These are phyloP conservation scores for Cosmia pyralina DNA, from an alignment of 2,888 invertebrate species.

Conservation along the genomic window DNA sequence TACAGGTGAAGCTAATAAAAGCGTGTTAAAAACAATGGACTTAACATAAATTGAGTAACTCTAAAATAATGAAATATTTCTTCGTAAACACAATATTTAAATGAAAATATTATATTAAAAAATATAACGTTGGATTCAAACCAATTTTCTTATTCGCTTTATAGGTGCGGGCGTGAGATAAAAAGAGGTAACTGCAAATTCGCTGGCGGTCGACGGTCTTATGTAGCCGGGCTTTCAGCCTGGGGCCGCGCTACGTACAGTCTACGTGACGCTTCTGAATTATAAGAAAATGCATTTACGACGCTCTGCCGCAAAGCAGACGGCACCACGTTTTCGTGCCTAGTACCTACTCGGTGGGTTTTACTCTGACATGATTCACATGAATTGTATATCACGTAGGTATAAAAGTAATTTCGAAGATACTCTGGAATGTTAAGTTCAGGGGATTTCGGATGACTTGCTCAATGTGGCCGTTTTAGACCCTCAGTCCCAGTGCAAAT, in stretches of 20 bases:
- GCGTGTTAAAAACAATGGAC: constrained; percentile 1
- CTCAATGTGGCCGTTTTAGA: not conserved
- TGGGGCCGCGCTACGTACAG: constrained; percentile 77
- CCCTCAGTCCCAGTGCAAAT: not conserved
- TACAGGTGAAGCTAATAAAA: no score
- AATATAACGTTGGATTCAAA: constrained; percentile 38
- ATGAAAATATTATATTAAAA: constrained; percentile 12
- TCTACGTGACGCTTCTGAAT: constrained; percentile 89
- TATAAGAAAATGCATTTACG: constrained; percentile 90
- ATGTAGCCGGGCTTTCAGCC: constrained; percentile 78
- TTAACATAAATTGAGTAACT: constrained; percentile 24
- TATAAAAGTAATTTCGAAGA: constrained; percentile 31
- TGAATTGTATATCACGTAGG: constrained; percentile 69
- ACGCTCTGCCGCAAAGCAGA: constrained; percentile 79
- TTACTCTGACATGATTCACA: constrained; percentile 77
- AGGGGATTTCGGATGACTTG: not conserved
- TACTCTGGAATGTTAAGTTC: not conserved
- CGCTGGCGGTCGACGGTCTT: constrained; percentile 86
- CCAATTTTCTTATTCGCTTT: constrained; percentile 83
- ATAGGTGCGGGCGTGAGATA: constrained; percentile 83
- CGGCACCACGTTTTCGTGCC: constrained; percentile 82
- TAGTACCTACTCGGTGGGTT: constrained; percentile 72
- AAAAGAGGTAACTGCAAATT: constrained; percentile 88
- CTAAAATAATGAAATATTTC: no score
- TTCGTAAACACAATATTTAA: not conserved